Conservation (phyloP, 2,888 invertebrate species). For the Galerucella calmariensis region DNA sequence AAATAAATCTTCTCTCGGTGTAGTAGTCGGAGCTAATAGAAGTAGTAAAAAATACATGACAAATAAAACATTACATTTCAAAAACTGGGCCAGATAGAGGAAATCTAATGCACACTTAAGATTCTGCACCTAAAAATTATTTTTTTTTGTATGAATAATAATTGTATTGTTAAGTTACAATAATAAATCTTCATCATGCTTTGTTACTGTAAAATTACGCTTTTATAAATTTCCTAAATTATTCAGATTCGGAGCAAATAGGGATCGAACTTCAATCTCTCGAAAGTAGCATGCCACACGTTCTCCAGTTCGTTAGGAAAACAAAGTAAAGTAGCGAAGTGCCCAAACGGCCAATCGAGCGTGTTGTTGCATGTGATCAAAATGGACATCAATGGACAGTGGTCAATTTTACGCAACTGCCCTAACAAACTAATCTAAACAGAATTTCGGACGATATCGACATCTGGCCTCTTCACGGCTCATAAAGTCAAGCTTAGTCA, state of each 20-base stretch:
- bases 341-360: slow-evolving; percentile 37
- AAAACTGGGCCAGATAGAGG: no score
- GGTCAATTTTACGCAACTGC: slow-evolving; percentile 60
- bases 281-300: slow-evolving; percentile 39
- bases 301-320: slow-evolving; percentile 40
- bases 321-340: slow-evolving; percentile 34
- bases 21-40: no score
- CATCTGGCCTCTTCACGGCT: slow-evolving; percentile 61
- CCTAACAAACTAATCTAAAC: slow-evolving; percentile 52
- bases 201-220: background rate
- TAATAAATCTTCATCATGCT: background rate
- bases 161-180: no score
- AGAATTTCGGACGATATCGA: slow-evolving; percentile 57
- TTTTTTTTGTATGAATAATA: background rate
- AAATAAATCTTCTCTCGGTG: no score
- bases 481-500: slow-evolving; percentile 52
- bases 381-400: slow-evolving; percentile 54
- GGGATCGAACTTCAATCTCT: slow-evolving; percentile 4
- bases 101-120: no score
- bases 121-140: no score
- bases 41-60: no score
- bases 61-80: no score
- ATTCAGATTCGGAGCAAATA: background rate
- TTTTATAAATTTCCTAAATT: background rate
- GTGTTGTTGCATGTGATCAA: slow-evolving; percentile 41